Percentiles rank a stretch among this genome's conserved stretches.
Evolutionary conservation across 2,888 invertebrate genomes (phyloP).

Genomic region (Pterostichus madidus): DNA sequence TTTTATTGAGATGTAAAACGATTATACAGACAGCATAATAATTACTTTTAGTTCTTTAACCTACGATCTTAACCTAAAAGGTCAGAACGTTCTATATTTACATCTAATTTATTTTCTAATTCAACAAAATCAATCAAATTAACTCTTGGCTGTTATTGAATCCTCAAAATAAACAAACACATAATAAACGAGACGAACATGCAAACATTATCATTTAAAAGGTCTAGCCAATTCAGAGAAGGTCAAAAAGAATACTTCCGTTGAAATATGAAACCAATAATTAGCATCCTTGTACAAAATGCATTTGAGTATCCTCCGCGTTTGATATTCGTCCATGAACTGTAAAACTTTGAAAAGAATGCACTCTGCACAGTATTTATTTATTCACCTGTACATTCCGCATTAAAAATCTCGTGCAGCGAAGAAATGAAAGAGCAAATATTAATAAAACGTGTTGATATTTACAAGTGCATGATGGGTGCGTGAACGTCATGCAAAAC

Average conservation of each 20-base stretch:
- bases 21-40: conserved; percentile 19
- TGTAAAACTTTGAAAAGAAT: not conserved
- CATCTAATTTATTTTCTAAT: conserved; percentile 45
- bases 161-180: conserved; percentile 25
- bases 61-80: conserved; percentile 30
- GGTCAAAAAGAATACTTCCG: conserved; percentile 13
- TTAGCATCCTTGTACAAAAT: conserved; percentile 3
- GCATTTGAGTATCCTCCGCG: not conserved
- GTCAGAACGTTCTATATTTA: conserved; percentile 42
- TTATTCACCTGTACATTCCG: conserved; percentile 3
- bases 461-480: conserved; percentile 30
- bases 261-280: conserved; percentile 13
- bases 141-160: conserved; percentile 2
- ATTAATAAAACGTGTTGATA: conserved; percentile 33
- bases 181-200: not conserved
- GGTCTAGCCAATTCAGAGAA: conserved; percentile 25
- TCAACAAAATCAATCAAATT: conserved; percentile 8
- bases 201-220: conserved; percentile 22
- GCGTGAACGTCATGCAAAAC: conserved; percentile 16
- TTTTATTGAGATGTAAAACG: conserved; percentile 40
- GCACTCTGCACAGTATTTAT: not conserved
- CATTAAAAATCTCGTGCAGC: not conserved
- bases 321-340: not conserved
- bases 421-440: conserved; percentile 44
- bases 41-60: conserved; percentile 35